Percentiles rank a stretch among this genome's conserved stretches.
These are phyloP conservation scores for Pelobates cultripes DNA, from an alignment of 2,797 vertebrate species.

Conservation along the genomic window DNA sequence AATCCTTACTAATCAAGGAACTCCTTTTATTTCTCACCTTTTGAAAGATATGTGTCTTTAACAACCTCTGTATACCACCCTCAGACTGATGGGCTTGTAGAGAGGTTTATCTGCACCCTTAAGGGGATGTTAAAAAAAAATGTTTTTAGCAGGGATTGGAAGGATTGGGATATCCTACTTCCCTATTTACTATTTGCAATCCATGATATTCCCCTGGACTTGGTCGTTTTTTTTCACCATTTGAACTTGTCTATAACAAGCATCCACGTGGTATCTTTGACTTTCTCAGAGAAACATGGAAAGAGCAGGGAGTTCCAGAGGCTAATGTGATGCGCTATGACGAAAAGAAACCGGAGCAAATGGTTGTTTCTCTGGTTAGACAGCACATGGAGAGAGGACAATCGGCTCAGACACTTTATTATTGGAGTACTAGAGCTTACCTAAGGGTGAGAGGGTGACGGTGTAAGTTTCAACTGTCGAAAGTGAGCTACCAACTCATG, in stretches of 20 bases:
- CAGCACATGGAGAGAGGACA: neutral
- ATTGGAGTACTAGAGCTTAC: neutral
- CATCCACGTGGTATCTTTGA: neutral
- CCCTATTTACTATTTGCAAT: constrained; percentile 12
- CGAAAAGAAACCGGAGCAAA: neutral
- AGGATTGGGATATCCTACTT: neutral
- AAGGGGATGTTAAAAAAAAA: neutral
- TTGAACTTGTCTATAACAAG: neutral
- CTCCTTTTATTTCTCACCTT: too few species aligned
- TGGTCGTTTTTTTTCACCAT: neutral
- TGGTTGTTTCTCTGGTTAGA: neutral
- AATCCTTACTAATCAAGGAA: too few species aligned
- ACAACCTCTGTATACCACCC: neutral
- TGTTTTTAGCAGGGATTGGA: constrained; percentile 1
- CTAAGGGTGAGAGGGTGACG: neutral
- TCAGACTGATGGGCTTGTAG: too few species aligned
- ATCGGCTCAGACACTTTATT: neutral
- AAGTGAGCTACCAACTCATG: neutral
- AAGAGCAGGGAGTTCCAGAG: neutral
- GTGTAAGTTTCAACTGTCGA: neutral
- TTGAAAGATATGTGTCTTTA: neutral
- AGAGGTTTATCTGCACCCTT: neutral
- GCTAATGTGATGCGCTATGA: neutral
- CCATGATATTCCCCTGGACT: neutral
- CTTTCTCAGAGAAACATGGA: neutral